Evolutionary conservation across 2,888 invertebrate genomes (phyloP).

Genomic region (Synanthedon tipuliformis): DNA sequence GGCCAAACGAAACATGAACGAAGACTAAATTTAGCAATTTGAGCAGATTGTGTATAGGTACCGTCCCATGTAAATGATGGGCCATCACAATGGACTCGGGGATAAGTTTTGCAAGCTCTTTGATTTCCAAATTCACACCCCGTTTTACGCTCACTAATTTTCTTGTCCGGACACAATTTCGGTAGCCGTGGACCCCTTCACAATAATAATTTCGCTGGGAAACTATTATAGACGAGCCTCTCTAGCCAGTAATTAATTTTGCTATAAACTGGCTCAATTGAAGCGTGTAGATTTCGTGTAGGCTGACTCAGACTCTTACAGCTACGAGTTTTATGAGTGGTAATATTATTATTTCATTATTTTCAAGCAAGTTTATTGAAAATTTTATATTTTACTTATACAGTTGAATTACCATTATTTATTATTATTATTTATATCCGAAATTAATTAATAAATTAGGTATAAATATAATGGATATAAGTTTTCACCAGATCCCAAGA

Average conservation of each 20-base stretch:
- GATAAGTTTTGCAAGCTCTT: slow-evolving; percentile 55
- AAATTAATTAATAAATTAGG: too few relatives aligned
- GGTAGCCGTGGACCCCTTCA: slow-evolving; percentile 45
- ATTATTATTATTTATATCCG: too few relatives aligned
- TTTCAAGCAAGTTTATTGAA: slow-evolving; percentile 20
- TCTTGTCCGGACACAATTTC: slow-evolving; percentile 69
- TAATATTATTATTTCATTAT: slow-evolving; percentile 26
- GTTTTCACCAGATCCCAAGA: too few relatives aligned
- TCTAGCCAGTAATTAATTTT: slow-evolving; percentile 67
- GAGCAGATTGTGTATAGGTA: slow-evolving; percentile 46
- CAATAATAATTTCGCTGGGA: slow-evolving; percentile 65
- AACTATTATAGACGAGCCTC: slow-evolving; percentile 69
- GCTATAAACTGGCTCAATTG: slow-evolving; percentile 66
- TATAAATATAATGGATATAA: too few relatives aligned
- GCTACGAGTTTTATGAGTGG: slow-evolving; percentile 42
- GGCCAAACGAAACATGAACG: not conserved
- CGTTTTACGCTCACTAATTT: slow-evolving; percentile 69
- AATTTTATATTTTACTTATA: not conserved
- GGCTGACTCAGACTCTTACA: slow-evolving; percentile 31
- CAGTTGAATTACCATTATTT: not conserved
- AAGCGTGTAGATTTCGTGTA: slow-evolving; percentile 64
- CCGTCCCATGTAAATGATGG: slow-evolving; percentile 62
- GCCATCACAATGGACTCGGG: slow-evolving; percentile 49
- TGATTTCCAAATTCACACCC: slow-evolving; percentile 68
- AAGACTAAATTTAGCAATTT: slow-evolving; percentile 26